phyloP scores from a whole-genome alignment of 2,113 vertebrate genomes.

The Hemiscyllium ocellatum region DNA sequence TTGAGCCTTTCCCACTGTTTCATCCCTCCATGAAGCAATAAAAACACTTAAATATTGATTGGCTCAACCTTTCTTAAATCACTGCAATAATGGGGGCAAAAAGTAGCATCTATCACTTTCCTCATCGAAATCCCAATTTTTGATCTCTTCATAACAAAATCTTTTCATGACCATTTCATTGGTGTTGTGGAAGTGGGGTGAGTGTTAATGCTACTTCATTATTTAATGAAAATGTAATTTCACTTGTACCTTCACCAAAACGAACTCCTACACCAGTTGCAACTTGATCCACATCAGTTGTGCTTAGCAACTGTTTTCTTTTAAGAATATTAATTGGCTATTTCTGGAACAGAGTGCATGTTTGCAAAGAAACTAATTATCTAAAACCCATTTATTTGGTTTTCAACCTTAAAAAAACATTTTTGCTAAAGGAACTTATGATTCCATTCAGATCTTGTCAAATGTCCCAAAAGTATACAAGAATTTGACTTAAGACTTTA shows the following conservation, averaged over 20 bases:
- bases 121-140: not conserved
- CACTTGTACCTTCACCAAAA: not conserved
- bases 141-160: not conserved
- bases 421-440: not conserved
- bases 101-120: no score
- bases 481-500: not conserved
- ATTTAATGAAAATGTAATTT: not conserved
- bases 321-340: not conserved
- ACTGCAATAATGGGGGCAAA: not conserved
- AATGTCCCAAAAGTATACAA: not conserved
- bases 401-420: not conserved
- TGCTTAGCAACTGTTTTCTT: not conserved
- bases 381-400: not conserved
- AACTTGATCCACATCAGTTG: not conserved
- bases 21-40: not conserved
- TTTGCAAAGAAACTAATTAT: not conserved
- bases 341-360: not conserved
- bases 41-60: not conserved
- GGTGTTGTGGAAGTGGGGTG: not conserved
- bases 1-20: not conserved
- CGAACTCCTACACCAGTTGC: not conserved
- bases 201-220: not conserved
- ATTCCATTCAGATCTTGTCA: not conserved
- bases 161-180: not conserved
- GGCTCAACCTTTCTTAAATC: not conserved